phyloP scores from a whole-genome alignment of 2,888 invertebrate genomes.

The Parasteatoda lunata region DNA sequence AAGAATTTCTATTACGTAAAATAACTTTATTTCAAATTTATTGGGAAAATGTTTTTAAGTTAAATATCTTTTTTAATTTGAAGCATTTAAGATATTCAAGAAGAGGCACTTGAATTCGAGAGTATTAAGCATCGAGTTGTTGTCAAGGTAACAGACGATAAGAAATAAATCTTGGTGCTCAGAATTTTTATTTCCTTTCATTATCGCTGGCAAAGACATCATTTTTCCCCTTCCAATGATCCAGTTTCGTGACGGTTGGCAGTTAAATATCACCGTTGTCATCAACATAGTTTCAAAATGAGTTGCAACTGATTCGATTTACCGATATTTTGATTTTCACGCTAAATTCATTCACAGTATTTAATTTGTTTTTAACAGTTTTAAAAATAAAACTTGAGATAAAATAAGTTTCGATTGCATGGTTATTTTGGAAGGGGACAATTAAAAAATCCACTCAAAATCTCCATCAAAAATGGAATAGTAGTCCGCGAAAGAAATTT shows the following conservation, averaged over 20 bases:
- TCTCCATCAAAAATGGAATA: too few species aligned
- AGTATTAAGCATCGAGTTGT: too few species aligned
- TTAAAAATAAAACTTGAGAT: not conserved
- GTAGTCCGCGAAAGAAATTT: too few species aligned
- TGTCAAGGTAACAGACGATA: too few species aligned
- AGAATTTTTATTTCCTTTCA: not conserved
- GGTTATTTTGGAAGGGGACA: not conserved
- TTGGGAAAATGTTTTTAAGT: too few species aligned
- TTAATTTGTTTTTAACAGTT: not conserved
- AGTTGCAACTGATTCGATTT: not conserved
- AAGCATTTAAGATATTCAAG: too few species aligned
- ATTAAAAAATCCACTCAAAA: too few species aligned
- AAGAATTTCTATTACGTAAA: too few species aligned
- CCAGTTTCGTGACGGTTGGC: not conserved
- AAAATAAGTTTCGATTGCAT: not conserved
- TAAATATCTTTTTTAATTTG: too few species aligned
- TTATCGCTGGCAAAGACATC: not conserved
- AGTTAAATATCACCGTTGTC: not conserved
- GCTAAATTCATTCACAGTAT: not conserved
- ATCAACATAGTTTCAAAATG: not conserved
- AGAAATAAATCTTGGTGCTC: not conserved
- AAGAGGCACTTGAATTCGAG: too few species aligned
- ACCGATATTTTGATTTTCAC: not conserved
- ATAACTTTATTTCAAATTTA: too few species aligned
- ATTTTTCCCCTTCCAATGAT: not conserved